A percentile compares a stretch with the other conserved stretches of the same genome.
These are phyloP conservation scores for Allochrocebus solatus DNA, from an alignment of 2,797 vertebrate species.

Conservation along the genomic window DNA sequence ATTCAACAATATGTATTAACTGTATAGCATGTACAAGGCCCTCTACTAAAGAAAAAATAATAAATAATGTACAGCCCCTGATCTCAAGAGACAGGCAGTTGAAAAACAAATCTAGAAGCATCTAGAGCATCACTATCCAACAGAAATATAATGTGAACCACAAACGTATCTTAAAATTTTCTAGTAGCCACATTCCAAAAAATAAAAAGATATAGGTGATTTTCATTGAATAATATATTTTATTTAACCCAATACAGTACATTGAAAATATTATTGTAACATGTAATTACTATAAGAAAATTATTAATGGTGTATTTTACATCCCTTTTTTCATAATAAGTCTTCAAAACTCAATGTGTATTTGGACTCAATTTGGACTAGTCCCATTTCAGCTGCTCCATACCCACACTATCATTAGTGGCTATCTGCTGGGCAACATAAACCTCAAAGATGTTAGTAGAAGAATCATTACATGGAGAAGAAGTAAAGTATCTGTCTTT, in stretches of 20 bases:
- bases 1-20: not conserved
- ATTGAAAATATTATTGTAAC: slow-evolving; percentile 22
- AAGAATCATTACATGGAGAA: not conserved
- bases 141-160: not conserved
- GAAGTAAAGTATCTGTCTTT: not conserved
- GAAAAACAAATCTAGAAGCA: not conserved
- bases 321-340: not conserved
- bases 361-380: not conserved
- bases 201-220: not conserved
- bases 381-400: not conserved
- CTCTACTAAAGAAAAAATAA: not conserved
- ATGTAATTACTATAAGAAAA: not conserved
- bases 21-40: not conserved
- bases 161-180: slow-evolving; percentile 12
- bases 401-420: not conserved
- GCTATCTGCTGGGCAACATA: not conserved
- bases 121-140: not conserved
- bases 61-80: not conserved
- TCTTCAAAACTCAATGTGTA: not conserved
- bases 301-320: not conserved
- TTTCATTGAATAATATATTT: not conserved
- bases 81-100: not conserved
- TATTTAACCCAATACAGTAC: not conserved
- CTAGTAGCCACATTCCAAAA: not conserved
- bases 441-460: not conserved